phyloP scores from a whole-genome alignment of 2,797 vertebrate genomes.

The Alfaro cultratus region DNA sequence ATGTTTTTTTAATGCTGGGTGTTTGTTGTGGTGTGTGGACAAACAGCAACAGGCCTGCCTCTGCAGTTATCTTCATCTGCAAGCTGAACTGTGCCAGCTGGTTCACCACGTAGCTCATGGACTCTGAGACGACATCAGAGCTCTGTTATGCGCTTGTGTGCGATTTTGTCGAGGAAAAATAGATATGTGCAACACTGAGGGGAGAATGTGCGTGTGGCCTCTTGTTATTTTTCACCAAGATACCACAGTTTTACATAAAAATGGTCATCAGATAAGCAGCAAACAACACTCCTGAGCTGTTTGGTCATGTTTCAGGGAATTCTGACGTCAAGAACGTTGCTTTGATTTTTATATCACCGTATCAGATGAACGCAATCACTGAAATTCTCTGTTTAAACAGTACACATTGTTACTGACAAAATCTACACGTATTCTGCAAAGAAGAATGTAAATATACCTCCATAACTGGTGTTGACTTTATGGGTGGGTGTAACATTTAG shows the following conservation, averaged over 20 bases:
- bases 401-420: neutral
- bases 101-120: neutral
- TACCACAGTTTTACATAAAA: neutral
- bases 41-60: constrained; percentile 11
- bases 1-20: constrained; percentile 10
- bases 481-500: neutral
- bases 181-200: neutral
- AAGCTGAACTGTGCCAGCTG: constrained; percentile 30
- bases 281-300: neutral
- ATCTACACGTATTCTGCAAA: neutral
- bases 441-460: neutral
- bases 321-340: neutral
- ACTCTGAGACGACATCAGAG: constrained; percentile 14
- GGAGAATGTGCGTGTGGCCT: neutral
- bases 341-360: neutral
- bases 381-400: neutral
- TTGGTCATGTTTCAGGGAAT: neutral
- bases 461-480: neutral
- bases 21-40: constrained; percentile 28
- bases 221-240: neutral
- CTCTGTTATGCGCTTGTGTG: constrained; percentile 1
- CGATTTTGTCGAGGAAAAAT: neutral
- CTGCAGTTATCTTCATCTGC: constrained; percentile 13
- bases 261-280: neutral
- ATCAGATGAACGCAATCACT: neutral